Conservation (phyloP, 2,888 invertebrate genomes). For the Limnephilus auricula region DNA sequence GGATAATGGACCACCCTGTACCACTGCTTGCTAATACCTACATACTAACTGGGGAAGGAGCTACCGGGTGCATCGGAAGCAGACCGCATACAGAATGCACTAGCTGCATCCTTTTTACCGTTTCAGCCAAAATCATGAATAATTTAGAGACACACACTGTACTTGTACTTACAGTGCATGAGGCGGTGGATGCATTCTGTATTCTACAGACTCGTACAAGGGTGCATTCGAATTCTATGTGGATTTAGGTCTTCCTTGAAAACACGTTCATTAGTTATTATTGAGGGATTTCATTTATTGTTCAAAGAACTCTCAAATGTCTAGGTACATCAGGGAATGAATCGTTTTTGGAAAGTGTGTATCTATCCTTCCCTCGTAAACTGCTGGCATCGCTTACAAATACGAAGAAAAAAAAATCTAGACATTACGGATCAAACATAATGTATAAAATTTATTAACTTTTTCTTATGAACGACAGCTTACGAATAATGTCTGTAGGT, state of each 20-base stretch:
- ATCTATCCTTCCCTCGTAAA: too few relatives aligned
- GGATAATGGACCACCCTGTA: constrained; percentile 28
- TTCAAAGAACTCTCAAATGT: neutral
- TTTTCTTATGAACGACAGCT: too few relatives aligned
- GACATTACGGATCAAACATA: too few relatives aligned
- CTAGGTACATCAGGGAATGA: neutral
- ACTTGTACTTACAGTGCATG: neutral
- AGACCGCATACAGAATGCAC: constrained; percentile 46
- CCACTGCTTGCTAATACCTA: neutral
- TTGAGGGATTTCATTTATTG: neutral
- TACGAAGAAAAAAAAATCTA: too few relatives aligned
- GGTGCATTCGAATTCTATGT: constrained; percentile 16
- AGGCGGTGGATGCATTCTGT: constrained; percentile 9
- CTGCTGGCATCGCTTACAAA: too few relatives aligned
- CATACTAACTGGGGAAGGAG: neutral
- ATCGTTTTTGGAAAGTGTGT: neutral
- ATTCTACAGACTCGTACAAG: neutral
- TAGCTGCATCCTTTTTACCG: constrained; percentile 56
- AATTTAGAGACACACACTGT: constrained; percentile 58
- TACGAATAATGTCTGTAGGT: too few relatives aligned
- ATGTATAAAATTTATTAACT: too few relatives aligned
- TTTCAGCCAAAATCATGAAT: constrained; percentile 63
- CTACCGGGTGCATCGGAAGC: constrained; percentile 21
- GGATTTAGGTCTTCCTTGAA: neutral
- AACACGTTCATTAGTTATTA: neutral